Evolutionary conservation across 2,113 vertebrate species (phyloP), one percentile per base, ranked within the genome.

Genomic region (Azemiops feae): DNA sequence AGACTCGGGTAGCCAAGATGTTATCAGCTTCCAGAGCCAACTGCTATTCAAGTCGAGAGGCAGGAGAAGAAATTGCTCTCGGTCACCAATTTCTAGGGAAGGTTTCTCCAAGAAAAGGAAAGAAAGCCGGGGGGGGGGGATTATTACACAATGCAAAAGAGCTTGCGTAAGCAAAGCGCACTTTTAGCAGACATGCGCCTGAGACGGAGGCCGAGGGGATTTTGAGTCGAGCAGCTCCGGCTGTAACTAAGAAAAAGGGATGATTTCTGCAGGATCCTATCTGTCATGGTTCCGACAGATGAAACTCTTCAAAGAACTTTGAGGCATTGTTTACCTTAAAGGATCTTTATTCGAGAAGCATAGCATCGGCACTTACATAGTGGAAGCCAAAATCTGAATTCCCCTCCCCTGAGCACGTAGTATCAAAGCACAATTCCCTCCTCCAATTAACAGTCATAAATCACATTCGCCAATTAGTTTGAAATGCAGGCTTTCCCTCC

Each of bases 81-180:
- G 91, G 2, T 90, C 90, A 88, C 86, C 90, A 69, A 92, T 92
- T 88, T 90, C 74, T 91, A 94, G 74, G 9, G 39, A 93, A 90
- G 69, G 89, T 89, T 93, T 93, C 93, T 23, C 74, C 91, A 92
- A 92, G 89, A 81, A 94, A 95, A 1, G 34, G 87, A 93, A 95
- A 94, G 16, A 14, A 45, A 45, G 47, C n/a, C n/a, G n/a, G n/a
- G n/a, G n/a, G n/a, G n/a, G n/a, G n/a, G n/a, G n/a, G 45, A 45
- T 47, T 47, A 47, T 47, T 47, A 39, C 5, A 69, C 64, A 14
- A n/a, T 1, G 4, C 23, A 11, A 85, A 74, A 86, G 74, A 91
- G 87, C 69, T 91, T 91, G 89, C n/a, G 27, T 3, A 20, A 0
- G 55, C 81, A 85, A 88, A 81, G 1, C 25, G 50, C 4, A 3